Base-by-base conservation (phyloP, 2,888 invertebrate species). In the Hirtodrosophila cameraria region DNA sequence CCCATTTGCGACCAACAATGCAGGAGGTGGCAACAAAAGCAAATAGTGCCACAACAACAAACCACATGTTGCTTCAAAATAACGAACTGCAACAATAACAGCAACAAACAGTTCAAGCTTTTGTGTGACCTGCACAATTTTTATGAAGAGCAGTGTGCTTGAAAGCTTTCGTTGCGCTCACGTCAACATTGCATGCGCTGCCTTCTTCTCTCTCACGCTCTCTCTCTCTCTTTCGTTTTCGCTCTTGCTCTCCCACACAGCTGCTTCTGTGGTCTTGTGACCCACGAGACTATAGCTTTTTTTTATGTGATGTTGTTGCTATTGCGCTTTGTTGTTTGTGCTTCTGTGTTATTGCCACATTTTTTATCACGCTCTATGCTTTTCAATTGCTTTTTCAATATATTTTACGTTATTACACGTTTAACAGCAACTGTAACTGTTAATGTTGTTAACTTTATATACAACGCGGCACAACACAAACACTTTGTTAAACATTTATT, bases 1-100 rank as follows among this genome's bases (percentile, higher is more conserved):
- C 90, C 89, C 90, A 90, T 71, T 86, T 87, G 15, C 89, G 88
- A 12, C 88, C 88, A n/a, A 82, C 89, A 28, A 88, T 61, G 25
- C 77, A 88, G 39, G 85, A 76, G 6, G 58, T 67, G 11, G 76
- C 75, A 20, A 79, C 74, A 59, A 84, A 55, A 43, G 72, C 78
- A 54, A 90, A 70, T 13, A 88, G 52, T 12, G 75, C 67, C 15
- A 90, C 62, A 42, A 90, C 62, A 42, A 83, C 50, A 35, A 89
- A 88, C 90, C 88, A 90, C 90, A 90, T 90, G 59, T 68, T 87
- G 66, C n/a, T 53, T 33, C 53, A 35, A 49, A 63, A 42, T 38
- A 63, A 38, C 31, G 46, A 36, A 11, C 23, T 27, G 23, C 41
- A 23, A n/a, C 38, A n/a, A 2, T 9, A 7, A 7, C 30, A 20